These are phyloP conservation scores for Actinia equina DNA, from an alignment of 64 coral and sea anemone genomes.

Conservation along the genomic window DNA sequence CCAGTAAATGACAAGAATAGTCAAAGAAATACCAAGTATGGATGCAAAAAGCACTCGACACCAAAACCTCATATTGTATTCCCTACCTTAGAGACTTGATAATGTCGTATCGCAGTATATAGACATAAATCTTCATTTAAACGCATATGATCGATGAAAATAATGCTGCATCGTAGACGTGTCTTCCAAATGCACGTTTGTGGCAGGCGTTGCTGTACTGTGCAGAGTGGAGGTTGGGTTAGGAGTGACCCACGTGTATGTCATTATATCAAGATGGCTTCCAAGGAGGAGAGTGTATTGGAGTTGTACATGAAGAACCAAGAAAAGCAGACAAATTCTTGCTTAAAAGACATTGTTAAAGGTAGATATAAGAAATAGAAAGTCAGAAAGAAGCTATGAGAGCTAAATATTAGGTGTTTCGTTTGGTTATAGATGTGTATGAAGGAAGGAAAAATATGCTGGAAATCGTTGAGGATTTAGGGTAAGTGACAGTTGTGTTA, in stretches of 20 bases:
- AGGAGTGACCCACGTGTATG: neutral
- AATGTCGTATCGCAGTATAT: neutral
- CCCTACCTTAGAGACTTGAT: neutral
- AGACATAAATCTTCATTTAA: neutral
- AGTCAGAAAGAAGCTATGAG: neutral
- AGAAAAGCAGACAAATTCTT: neutral
- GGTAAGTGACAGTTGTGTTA: conserved; percentile 31
- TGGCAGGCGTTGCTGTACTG: neutral
- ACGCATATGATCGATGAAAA: neutral
- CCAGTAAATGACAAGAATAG: neutral
- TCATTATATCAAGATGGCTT: conserved; percentile 3
- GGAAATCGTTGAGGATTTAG: conserved; percentile 52
- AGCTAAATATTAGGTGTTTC: neutral
- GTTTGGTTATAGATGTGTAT: conserved; percentile 12
- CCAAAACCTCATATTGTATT: neutral
- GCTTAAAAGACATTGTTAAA: neutral
- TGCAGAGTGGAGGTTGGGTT: neutral
- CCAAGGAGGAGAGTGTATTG: neutral
- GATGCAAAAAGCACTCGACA: neutral
- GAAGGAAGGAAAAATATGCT: conserved; percentile 10
- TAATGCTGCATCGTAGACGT: neutral
- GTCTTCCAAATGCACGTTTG: neutral
- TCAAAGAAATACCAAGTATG: neutral
- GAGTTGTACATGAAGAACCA: neutral
- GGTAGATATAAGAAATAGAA: neutral